Evolutionary conservation across 2,888 invertebrate species (phyloP), one percentile per base, ranked within the genome.

Genomic region (Cantharis flavilabris): DNA sequence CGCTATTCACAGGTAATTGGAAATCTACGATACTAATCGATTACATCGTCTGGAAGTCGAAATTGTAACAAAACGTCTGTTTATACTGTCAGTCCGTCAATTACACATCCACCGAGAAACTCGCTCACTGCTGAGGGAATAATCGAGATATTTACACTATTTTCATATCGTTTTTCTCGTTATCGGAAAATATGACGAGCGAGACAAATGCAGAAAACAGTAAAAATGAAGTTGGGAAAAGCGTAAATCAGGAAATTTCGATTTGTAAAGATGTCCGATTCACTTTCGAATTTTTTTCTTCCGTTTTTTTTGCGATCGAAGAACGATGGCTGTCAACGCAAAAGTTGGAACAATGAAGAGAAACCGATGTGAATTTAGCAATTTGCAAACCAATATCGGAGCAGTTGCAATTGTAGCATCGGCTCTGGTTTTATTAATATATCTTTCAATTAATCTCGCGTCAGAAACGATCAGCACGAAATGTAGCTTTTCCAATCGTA

Each of bases 21-120:
- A 83, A 85, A 84, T 84, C 82, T 82, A 81, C 81, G 83, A 84
- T 84, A 80, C 83, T 83, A 84, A 86, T 86, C 84, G 85, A 85
- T 85, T 85, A 85, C 82, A 74, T 73, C 80, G 80, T 82, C 81
- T 81, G 81, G 81, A 77, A 79, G 49, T 69, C 73, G 23, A 65
- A 70, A 76, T 62, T 14, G 62, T 70, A 28, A 69, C 23, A 23
- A 26, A n/a, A 67, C 18, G 65, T 23, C 65, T 16, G 13, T 16
- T 23, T 20, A 18, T 23, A n/a, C 13, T 67, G 13, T 67, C 13
- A n/a, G 65, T 67, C n/a, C 26, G 26, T 67, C n/a, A 67, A 26
- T 67, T 67, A 67, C 64, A 64, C 18, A 14, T 67, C 65, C 20
- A 13, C n/a, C n/a, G 11, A 26, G 9, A 49, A n/a, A n/a, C n/a